Base-by-base conservation (phyloP, 2,113 vertebrate genomes). In the Shinisaurus crocodilurus region DNA sequence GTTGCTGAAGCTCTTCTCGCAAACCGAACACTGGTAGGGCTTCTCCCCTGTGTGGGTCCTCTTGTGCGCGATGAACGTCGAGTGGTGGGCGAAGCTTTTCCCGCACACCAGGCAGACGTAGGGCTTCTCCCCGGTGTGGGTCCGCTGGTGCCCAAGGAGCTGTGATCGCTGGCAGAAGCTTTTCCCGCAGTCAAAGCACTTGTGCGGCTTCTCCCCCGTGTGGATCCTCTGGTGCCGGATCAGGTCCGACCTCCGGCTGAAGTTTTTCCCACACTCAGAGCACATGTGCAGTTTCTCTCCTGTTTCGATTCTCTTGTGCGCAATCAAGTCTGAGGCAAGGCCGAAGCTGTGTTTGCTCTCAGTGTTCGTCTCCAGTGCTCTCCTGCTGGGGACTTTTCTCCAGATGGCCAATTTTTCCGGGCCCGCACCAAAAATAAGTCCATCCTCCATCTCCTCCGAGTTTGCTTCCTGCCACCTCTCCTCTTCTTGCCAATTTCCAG, bases 131-230 rank as follows among this genome's bases (percentile, higher is more conserved):
- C 50, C 50, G 9, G 50, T 54, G 50, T 54, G 50, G 50, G 50
- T 54, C 50, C 50, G 6, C 50, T 54, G 97, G 82, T 98, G 98
- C 92, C 98, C 98, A 83, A 98, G 97, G 90, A 98, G 96, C 88
- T 98, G 97, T 48, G 98, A 98, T 94, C 97, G 95, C 76, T 98
- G 98, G 94, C 97, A 98, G 92, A 98, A 98, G 88, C 94, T 95
- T 94, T 98, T 98, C 1, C 97, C 97, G 3, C 98, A 98, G 85
- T 98, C 95, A 6, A 95, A 96, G 92, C 98, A 98, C 67, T 95
- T 94, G 92, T 98, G 97, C 32, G 97, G 96, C 83, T 97, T 54
- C 50, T 54, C 50, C 9, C 50, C 50, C 5, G 50, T 54, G 50
- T 54, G 50, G 9, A 54, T 54, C 10, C 50, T 54, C 50, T 54